Percentiles rank a stretch among this genome's conserved stretches.
phyloP scores from a whole-genome alignment of 2,797 vertebrate genomes.

The Sphaeramia orbicularis region DNA sequence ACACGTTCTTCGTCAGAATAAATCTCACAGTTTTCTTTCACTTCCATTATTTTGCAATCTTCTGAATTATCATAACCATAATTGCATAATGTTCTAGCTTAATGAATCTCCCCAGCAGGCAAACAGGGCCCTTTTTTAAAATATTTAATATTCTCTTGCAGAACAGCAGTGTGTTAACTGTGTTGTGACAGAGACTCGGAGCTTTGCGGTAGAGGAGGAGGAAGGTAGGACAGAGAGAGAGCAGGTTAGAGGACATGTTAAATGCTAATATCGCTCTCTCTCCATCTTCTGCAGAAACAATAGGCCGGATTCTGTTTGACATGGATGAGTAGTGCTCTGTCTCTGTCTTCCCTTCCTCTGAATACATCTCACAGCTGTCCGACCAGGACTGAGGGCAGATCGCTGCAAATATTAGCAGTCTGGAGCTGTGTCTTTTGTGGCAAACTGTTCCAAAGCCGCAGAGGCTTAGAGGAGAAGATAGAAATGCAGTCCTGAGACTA shows the following conservation, averaged over 20 bases:
- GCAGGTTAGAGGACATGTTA: conserved; percentile 61
- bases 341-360: conserved; percentile 43
- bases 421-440: conserved; percentile 65
- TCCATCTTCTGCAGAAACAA: conserved; percentile 55
- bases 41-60: conserved; percentile 38
- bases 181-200: conserved; percentile 3
- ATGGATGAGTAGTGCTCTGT: conserved; percentile 58
- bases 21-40: conserved; percentile 12
- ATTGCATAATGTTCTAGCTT: conserved; percentile 39
- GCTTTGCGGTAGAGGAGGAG: conserved; percentile 11
- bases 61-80: conserved; percentile 31
- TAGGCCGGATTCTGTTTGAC: conserved; percentile 69
- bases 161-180: conserved; percentile 13
- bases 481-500: conserved; percentile 34
- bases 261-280: conserved; percentile 68
- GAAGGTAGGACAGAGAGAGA: conserved; percentile 38
- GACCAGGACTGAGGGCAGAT: conserved; percentile 57
- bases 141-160: conserved; percentile 7
- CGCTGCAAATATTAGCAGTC: conserved; percentile 73
- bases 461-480: conserved; percentile 44
- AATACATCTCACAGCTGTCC: conserved; percentile 73
- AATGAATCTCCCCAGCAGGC: conserved; percentile 43
- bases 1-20: conserved; percentile 7
- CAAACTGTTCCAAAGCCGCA: conserved; percentile 43
- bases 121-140: conserved; percentile 23